Percentiles rank a stretch among this genome's conserved stretches.
These are phyloP conservation scores for Forbesichthys papilliferus DNA, from an alignment of 2,113 vertebrate species.

Conservation along the genomic window DNA sequence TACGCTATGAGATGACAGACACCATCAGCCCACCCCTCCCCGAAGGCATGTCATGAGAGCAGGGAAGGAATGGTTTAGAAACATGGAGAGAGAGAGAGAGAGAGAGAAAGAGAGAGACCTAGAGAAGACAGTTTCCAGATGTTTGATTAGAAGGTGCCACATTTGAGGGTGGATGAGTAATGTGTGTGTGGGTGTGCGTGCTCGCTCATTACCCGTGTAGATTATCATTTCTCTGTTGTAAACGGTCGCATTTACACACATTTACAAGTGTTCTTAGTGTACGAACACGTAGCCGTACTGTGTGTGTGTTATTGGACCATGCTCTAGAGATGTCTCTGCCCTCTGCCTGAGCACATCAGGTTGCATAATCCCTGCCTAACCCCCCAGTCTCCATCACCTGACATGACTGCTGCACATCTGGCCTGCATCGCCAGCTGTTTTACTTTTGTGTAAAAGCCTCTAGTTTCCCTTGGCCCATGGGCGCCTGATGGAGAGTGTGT, in stretches of 20 bases:
- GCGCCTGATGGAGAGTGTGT: conserved; percentile 31
- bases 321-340: too few relatives aligned
- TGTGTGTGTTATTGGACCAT: neutral
- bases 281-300: neutral
- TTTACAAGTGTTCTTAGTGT: too few relatives aligned
- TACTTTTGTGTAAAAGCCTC: conserved; percentile 34
- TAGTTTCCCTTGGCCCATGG: conserved; percentile 39
- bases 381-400: conserved; percentile 38
- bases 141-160: conserved; percentile 73
- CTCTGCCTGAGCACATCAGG: neutral
- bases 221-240: too few relatives aligned
- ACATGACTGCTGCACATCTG: conserved; percentile 38
- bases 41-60: neutral
- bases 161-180: conserved; percentile 55
- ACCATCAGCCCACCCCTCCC: conserved; percentile 10
- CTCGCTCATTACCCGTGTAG: too few relatives aligned
- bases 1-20: conserved; percentile 67
- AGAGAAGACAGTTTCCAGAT: conserved; percentile 70
- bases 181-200: conserved; percentile 7
- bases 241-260: too few relatives aligned
- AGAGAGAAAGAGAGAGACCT: neutral
- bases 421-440: conserved; percentile 29
- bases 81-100: neutral
- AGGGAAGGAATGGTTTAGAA: neutral
- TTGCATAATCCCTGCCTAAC: conserved; percentile 1